Conservation (phyloP, 2,888 invertebrate genomes). For the Itoplectis maculator region DNA sequence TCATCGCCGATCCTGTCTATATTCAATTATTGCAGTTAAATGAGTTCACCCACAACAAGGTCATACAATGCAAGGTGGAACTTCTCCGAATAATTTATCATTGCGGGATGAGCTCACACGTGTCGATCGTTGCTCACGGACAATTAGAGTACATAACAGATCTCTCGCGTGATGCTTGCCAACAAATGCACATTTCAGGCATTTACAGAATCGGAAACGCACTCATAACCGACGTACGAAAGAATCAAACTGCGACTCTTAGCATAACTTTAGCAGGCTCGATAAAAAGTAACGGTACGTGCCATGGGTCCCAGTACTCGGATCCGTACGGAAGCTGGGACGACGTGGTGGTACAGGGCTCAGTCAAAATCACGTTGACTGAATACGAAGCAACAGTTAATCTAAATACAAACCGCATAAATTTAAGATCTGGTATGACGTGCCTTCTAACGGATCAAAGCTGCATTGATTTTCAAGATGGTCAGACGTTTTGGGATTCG, state of each 20-base stretch:
- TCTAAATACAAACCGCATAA: conserved; percentile 11
- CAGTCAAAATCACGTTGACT: conserved; percentile 32
- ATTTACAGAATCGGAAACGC: conserved; percentile 24
- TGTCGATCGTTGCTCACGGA: conserved; percentile 39
- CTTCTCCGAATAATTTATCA: conserved; percentile 11
- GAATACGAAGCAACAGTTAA: conserved; percentile 26
- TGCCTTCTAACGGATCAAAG: not conserved
- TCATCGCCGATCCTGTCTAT: conserved; percentile 4
- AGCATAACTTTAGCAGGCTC: conserved; percentile 36
- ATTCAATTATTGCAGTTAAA: conserved; percentile 54
- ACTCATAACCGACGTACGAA: conserved; percentile 23
- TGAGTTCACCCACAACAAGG: conserved; percentile 23
- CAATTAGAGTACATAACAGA: conserved; percentile 31
- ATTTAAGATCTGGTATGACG: not conserved
- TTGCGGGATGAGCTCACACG: conserved; percentile 52
- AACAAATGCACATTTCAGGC: conserved; percentile 29
- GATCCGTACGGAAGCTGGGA: conserved; percentile 56
- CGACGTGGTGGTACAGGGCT: conserved; percentile 38
- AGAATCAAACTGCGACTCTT: conserved; percentile 15
- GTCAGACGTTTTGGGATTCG: conserved; percentile 51
- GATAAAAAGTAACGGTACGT: conserved; percentile 26
- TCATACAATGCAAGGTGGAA: conserved; percentile 56
- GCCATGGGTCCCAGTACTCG: conserved; percentile 33
- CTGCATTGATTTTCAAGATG: conserved; percentile 35
- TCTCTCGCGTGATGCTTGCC: conserved; percentile 32